Conservation (phyloP, 2,888 invertebrate genomes). For the Chymomyza amoena region DNA sequence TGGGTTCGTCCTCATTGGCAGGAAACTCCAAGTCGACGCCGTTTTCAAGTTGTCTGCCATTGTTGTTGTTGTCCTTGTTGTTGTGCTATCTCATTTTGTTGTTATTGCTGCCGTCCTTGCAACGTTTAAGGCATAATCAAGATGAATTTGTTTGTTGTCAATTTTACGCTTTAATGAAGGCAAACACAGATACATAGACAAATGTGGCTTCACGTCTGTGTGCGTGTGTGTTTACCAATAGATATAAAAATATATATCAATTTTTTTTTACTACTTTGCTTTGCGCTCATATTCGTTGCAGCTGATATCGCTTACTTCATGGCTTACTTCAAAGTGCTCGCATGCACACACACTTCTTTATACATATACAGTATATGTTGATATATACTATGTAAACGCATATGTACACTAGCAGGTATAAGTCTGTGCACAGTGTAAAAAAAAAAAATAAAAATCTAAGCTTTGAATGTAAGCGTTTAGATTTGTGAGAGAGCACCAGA, state of each 20-base stretch:
- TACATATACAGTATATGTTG: neutral
- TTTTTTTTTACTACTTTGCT: neutral
- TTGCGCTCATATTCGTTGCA: neutral
- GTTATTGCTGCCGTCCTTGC: slow-evolving; percentile 35
- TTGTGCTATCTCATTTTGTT: slow-evolving; percentile 14
- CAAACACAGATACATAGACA: slow-evolving; percentile 40
- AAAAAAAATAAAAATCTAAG: no score
- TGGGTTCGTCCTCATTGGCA: slow-evolving; percentile 12
- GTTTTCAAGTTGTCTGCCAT: slow-evolving; percentile 19
- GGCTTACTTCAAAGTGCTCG: neutral
- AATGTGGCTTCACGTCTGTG: neutral
- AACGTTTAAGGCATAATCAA: slow-evolving; percentile 64
- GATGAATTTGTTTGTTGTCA: slow-evolving; percentile 71
- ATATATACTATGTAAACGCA: no score
- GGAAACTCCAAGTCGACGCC: slow-evolving; percentile 10
- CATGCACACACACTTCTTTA: neutral
- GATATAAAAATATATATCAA: neutral
- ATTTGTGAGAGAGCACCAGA: no score
- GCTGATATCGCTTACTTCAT: neutral
- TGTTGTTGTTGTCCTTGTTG: neutral
- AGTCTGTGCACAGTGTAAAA: no score
- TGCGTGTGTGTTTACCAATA: neutral
- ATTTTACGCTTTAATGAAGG: slow-evolving; percentile 68
- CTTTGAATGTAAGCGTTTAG: no score
- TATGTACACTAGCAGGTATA: no score